These are phyloP conservation scores for Pampus argenteus DNA, from an alignment of 2,797 vertebrate genomes.

Conservation along the genomic window DNA sequence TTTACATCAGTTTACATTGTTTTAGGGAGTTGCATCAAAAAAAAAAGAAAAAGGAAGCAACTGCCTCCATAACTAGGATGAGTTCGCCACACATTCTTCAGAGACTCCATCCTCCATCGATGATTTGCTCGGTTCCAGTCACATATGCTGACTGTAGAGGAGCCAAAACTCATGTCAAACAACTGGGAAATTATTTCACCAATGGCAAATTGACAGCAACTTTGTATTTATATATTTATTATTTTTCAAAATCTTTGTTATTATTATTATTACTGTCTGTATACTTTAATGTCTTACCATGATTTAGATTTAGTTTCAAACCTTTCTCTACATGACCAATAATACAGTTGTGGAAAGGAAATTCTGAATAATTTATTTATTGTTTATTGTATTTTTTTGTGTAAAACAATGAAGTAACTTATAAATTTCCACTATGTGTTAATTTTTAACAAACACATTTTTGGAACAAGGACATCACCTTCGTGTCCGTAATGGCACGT, in stretches of 20 bases:
- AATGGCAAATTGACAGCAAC: neutral
- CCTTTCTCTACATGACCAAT: neutral
- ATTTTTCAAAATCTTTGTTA: neutral
- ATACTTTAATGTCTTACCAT: neutral
- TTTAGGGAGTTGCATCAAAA: neutral
- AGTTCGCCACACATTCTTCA: conserved; percentile 70
- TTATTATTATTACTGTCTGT: too few species aligned
- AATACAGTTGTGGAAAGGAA: neutral
- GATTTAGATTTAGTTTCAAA: neutral
- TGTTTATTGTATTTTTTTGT: too few species aligned
- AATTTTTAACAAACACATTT: neutral
- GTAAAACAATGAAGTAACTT: too few species aligned
- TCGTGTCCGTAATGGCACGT: neutral
- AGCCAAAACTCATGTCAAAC: conserved; percentile 4
- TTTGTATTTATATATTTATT: neutral
- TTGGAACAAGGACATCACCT: neutral
- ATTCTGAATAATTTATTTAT: neutral
- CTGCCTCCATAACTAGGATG: neutral
- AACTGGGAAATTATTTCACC: conserved; percentile 3
- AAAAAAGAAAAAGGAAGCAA: too few species aligned
- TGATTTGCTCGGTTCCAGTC: conserved; percentile 93
- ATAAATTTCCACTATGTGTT: neutral
- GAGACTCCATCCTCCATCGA: conserved; percentile 95
- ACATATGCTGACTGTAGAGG: conserved; percentile 90
- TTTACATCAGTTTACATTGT: conserved; percentile 32